Evolutionary conservation across 2,888 invertebrate genomes (phyloP).

Genomic region (Drosophila nr. medialis): DNA sequence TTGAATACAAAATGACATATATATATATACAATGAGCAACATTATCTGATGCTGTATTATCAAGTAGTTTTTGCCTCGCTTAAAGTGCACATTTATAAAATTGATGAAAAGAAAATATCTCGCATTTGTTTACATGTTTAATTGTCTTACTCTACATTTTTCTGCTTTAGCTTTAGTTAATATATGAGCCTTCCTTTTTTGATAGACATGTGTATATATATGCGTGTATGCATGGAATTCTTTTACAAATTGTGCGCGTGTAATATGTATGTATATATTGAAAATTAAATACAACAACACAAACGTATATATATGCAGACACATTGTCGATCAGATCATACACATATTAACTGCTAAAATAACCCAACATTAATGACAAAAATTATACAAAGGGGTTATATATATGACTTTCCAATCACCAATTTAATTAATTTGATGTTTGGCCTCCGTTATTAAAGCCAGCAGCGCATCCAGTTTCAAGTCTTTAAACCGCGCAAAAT

Average conservation of each 20-base stretch:
- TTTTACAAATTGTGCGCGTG: conserved; percentile 58
- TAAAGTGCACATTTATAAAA: conserved; percentile 53
- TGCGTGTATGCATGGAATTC: conserved; percentile 36
- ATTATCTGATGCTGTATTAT: conserved; percentile 58
- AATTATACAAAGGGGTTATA: conserved; percentile 30
- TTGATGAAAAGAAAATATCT: conserved; percentile 49
- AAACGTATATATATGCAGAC: conserved; percentile 59
- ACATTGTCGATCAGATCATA: conserved; percentile 48
- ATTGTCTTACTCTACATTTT: conserved; percentile 45
- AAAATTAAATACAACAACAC: conserved; percentile 63
- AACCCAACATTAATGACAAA: conserved; percentile 39
- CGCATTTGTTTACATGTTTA: conserved; percentile 43
- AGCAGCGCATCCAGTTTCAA: conserved; percentile 83
- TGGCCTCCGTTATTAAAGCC: conserved; percentile 83
- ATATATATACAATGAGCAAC: conserved; percentile 76
- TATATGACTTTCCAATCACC: conserved; percentile 21
- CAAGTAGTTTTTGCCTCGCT: conserved; percentile 33
- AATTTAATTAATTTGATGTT: conserved; percentile 82
- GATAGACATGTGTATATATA: conserved; percentile 53
- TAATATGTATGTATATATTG: conserved; percentile 31
- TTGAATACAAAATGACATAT: conserved; percentile 73
- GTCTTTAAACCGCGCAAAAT: conserved; percentile 84
- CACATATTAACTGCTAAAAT: conserved; percentile 57
- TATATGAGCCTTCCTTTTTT: conserved; percentile 31
- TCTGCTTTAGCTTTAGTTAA: conserved; percentile 31